Percentiles rank a stretch among this genome's conserved stretches.
phyloP scores from a whole-genome alignment of 2,113 vertebrate genomes.

The Cebidichthys violaceus region DNA sequence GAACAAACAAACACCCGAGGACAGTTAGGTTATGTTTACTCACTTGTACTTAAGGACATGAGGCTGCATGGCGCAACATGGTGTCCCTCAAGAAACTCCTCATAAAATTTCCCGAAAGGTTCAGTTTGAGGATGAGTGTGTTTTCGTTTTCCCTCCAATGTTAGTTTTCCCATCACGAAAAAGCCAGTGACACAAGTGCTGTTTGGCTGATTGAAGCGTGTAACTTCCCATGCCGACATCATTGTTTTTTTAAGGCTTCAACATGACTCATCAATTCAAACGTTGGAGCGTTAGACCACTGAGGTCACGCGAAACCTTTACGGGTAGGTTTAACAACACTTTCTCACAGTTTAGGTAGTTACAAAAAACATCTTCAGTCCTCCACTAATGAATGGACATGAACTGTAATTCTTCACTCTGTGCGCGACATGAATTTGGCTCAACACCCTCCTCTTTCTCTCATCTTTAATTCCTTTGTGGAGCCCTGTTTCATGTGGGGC shows the following conservation, averaged over 20 bases:
- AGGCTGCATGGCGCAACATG: conserved; percentile 41
- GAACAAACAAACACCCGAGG: conserved; percentile 70
- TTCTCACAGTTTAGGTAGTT: conserved; percentile 9
- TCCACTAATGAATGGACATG: neutral
- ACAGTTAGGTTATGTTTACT: conserved; percentile 74
- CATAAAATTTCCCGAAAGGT: conserved; percentile 60
- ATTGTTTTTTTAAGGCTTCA: conserved; percentile 34
- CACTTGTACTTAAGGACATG: conserved; percentile 54
- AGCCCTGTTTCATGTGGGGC: conserved; percentile 30
- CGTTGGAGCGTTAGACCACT: conserved; percentile 4
- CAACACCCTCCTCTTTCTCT: conserved; percentile 24
- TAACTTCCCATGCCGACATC: conserved; percentile 12
- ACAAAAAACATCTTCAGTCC: neutral
- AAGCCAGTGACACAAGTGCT: conserved; percentile 29
- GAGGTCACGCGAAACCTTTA: conserved; percentile 24
- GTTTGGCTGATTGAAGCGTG: conserved; percentile 40
- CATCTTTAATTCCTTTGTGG: conserved; percentile 22
- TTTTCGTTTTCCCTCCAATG: conserved; percentile 18
- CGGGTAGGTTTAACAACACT: neutral
- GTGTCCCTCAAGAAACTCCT: conserved; percentile 51
- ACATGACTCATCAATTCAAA: conserved; percentile 39
- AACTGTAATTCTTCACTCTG: neutral
- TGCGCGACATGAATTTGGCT: neutral
- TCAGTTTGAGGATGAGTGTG: conserved; percentile 35
- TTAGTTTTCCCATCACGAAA: conserved; percentile 51